Evolutionary conservation across 2,797 vertebrate genomes (phyloP).

Genomic region (Luscinia luscinia): DNA sequence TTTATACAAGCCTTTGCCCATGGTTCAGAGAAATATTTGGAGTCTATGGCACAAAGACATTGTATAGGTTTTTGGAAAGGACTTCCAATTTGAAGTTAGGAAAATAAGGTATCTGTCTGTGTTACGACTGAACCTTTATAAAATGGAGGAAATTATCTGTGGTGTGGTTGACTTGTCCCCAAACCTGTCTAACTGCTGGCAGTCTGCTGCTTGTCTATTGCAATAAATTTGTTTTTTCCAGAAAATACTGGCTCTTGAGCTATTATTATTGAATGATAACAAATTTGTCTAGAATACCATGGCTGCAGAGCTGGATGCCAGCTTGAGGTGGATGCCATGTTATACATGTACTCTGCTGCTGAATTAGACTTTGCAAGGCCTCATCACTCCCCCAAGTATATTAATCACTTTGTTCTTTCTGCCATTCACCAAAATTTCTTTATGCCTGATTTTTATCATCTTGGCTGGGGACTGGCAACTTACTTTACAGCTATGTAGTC

Average conservation of each 20-base stretch:
- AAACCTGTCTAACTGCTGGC: not conserved
- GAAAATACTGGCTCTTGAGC: not conserved
- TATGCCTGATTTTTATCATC: constrained; percentile 22
- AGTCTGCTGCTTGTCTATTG: not conserved
- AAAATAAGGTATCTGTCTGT: not conserved
- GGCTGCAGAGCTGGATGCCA: not conserved
- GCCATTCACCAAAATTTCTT: constrained; percentile 13
- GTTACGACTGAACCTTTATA: not conserved
- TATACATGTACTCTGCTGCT: not conserved
- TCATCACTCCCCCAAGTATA: not conserved
- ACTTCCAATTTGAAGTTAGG: not conserved
- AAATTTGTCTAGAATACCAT: not conserved
- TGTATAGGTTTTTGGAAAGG: not conserved
- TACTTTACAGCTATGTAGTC: constrained; percentile 18
- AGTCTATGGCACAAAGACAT: not conserved
- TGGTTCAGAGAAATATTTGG: not conserved
- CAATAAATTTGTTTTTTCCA: not conserved
- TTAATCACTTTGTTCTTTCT: constrained; percentile 1
- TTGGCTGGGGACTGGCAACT: not conserved
- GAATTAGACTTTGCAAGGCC: not conserved
- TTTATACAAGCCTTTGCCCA: not conserved
- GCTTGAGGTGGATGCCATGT: not conserved
- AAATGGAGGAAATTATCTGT: not conserved
- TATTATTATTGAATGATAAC: not conserved
- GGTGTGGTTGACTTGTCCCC: not conserved